Evolutionary conservation across 1,140 invertebrate species (phyloP), one percentile per base, ranked within the genome.

Genomic region (Hydropsyche tenuis): DNA sequence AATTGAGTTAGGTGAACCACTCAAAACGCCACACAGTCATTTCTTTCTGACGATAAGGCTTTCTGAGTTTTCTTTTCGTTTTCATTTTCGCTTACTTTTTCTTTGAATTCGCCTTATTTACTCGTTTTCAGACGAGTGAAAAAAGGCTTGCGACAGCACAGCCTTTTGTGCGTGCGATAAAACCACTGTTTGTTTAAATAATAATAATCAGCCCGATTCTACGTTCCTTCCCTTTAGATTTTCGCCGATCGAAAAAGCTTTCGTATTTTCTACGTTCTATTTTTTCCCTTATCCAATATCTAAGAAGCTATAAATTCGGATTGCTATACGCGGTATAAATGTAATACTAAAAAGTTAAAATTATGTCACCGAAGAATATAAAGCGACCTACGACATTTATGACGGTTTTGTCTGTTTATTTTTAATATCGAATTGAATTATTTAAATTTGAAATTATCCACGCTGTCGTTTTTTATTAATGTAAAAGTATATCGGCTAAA

Each of bases 1-100:
- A 65, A 65, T 65, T 65, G 42, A 45, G 63, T 65, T 65, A 65
- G 30, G 63, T 65, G 63, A 65, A 65, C 63, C 63, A 65, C 63
- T 65, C 63, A 43, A 45, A 65, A 45, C 63, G 42, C 63, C 63
- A 43, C 53, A 60, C 63, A 45, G 30, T 65, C 42, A 65, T 65
- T 65, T 65, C 63, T 65, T 43, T 45, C 56, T 60, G 63, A 43
- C 63, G 63, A 65, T 65, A 65, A 65, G 23, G 63, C n/a, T 45
- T 18, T 65, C 30, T 3, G 63, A 65, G 42, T 65, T 65, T 65
- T 65, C 63, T 65, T 65, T 65, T 65, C 63, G 63, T 65, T 65
- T 65, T 65, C 63, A 42, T 65, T 65, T 65, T 65, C 42, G 63
- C 63, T 65, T 65, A 65, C 63, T 43, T 65, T 65, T 45, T 65